Base-by-base conservation (phyloP, 2,113 vertebrate species). In the Anarrhichthys ocellatus region DNA sequence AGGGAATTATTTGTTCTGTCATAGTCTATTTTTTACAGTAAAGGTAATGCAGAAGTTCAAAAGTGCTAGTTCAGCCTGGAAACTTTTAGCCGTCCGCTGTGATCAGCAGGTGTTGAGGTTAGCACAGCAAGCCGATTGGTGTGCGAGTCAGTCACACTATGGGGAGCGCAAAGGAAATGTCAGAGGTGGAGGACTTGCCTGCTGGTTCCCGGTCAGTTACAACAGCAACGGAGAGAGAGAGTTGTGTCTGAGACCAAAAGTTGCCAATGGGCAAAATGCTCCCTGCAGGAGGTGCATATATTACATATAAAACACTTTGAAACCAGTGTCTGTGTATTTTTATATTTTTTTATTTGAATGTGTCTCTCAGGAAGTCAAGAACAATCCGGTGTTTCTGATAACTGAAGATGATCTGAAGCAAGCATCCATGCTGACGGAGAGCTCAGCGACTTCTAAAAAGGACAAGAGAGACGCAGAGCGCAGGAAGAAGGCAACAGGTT, bases 401-500 rank as follows among this genome's bases (percentile, higher is more conserved):
- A 97, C 96, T 10, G 98, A 99, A 93, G 98, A 99, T 15, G 97
- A 99, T 83, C 69, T 99, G 80, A 99, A 97, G 87, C 96, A 96
- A 34, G 81, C 92, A 1, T 89, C 95, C 38, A 8, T 80, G 52
- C 24, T 94, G 86, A 87, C 93, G 1, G 97, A 99, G 81, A 95
- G 74, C 74, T 76, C 85, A 1, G 91, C 85, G 5, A 77, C 87
- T 52, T 95, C 91, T 65, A 99, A 95, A 89, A 99, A 97, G 88
- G 98, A 99, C 46, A 99, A 95, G 93, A 97, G 95, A 85, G 98
- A 99, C 87, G 96, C 87, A 0, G 94, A 99, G 44, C 96, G 97
- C 84, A 95, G 94, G 90, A 98, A 97, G 80, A 99, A 97, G 82
- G 92, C 95, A 58, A 61, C 96, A 95, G 98, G 98, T 99, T 75